These are phyloP conservation scores for Pachycephus smyrnensis DNA, from an alignment of 2,888 invertebrate genomes.

Conservation along the genomic window DNA sequence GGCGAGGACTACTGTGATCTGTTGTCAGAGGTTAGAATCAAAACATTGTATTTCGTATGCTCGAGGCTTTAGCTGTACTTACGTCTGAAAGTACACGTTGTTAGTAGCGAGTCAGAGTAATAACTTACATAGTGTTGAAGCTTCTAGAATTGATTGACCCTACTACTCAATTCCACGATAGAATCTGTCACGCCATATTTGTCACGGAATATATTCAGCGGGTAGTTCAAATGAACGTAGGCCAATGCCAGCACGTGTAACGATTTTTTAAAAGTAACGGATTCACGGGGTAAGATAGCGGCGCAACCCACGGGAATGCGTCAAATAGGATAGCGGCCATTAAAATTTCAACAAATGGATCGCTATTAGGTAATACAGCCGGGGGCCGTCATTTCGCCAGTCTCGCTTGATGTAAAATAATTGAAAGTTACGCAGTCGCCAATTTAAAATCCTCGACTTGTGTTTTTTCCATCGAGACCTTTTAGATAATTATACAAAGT, in stretches of 20 bases:
- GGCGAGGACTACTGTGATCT: background rate
- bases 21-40: background rate
- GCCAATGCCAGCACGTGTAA: background rate
- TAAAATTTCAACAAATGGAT: conserved; percentile 20
- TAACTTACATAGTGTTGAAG: background rate
- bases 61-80: background rate
- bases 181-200: background rate
- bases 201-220: background rate
- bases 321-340: conserved; percentile 1
- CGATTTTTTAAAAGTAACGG: background rate
- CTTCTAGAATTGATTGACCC: background rate
- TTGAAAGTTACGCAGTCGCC: conserved; percentile 13
- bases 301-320: background rate
- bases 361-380: conserved; percentile 20
- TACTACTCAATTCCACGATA: background rate
- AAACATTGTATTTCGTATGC: background rate
- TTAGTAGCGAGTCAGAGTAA: background rate
- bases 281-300: background rate
- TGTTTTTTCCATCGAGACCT: background rate
- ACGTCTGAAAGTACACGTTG: background rate
- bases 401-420: conserved; percentile 6
- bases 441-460: conserved; percentile 5
- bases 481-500: conserved; percentile 5
- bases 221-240: background rate
- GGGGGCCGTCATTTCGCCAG: conserved; percentile 3